Evolutionary conservation across 2,797 vertebrate genomes (phyloP).

Genomic region (Enteromius fasciolatus): DNA sequence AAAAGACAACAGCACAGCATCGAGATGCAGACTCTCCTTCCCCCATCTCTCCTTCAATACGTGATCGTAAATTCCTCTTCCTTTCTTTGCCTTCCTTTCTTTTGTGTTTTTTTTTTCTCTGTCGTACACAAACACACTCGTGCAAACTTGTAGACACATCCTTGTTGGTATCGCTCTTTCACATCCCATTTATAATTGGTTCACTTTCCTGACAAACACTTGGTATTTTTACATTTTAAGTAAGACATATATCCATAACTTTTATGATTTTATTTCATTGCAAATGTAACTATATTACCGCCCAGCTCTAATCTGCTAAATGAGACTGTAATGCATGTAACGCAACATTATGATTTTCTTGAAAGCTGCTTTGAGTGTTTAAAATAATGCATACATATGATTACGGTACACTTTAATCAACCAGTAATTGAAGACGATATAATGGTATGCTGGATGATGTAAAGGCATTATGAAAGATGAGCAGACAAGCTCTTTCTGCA

Average conservation of each 20-base stretch:
- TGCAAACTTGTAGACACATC: neutral
- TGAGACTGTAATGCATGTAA: no score
- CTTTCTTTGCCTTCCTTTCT: conserved; percentile 34
- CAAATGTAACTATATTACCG: neutral
- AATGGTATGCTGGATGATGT: neutral
- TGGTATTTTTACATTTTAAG: neutral
- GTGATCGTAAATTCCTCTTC: conserved; percentile 58
- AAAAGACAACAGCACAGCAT: conserved; percentile 53
- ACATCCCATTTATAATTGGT: neutral
- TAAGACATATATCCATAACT: no score
- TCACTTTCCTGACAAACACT: neutral
- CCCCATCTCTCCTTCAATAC: conserved; percentile 49
- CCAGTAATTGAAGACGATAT: neutral
- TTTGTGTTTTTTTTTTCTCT: neutral
- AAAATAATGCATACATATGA: neutral
- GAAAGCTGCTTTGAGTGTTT: no score
- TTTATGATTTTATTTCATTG: neutral
- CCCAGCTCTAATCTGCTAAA: neutral
- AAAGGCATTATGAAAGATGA: neutral
- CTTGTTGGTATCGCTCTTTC: neutral
- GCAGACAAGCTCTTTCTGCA: neutral
- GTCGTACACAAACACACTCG: conserved; percentile 24
- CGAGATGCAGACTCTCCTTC: conserved; percentile 50
- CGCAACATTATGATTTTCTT: no score
- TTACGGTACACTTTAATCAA: neutral